Percentiles rank a stretch among this genome's conserved stretches.
phyloP scores from a whole-genome alignment of 2,797 vertebrate species.

The Falco peregrinus region DNA sequence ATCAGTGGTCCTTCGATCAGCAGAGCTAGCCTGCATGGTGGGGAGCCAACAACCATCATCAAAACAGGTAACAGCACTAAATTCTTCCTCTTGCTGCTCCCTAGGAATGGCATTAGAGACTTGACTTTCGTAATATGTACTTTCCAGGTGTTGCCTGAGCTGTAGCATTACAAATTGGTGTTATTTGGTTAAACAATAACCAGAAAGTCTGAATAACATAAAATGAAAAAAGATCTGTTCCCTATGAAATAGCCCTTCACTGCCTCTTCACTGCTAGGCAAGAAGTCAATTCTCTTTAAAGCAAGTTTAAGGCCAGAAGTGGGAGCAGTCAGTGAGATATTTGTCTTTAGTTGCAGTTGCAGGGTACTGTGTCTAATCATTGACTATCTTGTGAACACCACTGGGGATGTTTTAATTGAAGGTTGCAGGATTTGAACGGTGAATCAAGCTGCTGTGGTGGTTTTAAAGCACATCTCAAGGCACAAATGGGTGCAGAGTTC shows the following conservation, averaged over 20 bases:
- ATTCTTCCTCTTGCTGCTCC: not conserved
- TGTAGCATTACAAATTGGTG: not conserved
- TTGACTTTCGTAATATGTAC: not conserved
- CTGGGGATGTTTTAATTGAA: not conserved
- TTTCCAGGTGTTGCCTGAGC: not conserved
- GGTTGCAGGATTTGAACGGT: not conserved
- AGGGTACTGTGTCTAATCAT: not conserved
- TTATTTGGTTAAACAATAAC: not conserved
- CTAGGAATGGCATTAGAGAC: not conserved
- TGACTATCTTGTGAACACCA: not conserved
- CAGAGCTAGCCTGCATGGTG: constrained; percentile 85
- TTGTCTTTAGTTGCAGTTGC: not conserved
- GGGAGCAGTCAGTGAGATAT: not conserved
- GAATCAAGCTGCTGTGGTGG: not conserved
- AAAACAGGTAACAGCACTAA: constrained; percentile 77
- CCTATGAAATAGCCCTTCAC: not conserved
- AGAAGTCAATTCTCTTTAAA: not conserved
- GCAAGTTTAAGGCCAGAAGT: not conserved
- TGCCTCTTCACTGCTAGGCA: not conserved
- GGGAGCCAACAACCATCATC: constrained; percentile 83
- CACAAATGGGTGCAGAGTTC: not conserved
- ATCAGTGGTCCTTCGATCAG: constrained; percentile 91
- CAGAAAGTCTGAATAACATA: not conserved
- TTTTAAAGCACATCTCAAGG: not conserved
- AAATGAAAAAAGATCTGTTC: not conserved